Base-by-base conservation (phyloP, 2,888 invertebrate genomes). In the Microctonus brassicae region DNA sequence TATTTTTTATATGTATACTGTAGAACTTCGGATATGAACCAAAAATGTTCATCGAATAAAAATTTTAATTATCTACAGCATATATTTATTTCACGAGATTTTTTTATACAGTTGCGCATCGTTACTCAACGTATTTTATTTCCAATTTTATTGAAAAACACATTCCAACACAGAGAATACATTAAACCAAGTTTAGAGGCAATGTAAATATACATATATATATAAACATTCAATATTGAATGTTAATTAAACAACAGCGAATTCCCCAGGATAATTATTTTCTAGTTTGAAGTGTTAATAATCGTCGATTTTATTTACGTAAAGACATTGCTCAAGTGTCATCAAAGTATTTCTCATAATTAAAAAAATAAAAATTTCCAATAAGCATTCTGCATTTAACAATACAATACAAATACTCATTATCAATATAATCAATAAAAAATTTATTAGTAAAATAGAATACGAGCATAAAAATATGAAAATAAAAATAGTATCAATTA, bases 81-180 rank as follows among this genome's bases (percentile, higher is more conserved):
- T 20, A 10, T 9, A 24, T 10, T 20, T 22, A 53, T 60, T 39
- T 13, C 39, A 39, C 39, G 11, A 13, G 1, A 13, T 1, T n/a
- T n/a, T 36, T 39, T 2, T 39, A n/a, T 39, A 39, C 0, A 39
- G n/a, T n/a, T n/a, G 20, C 17, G 36, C 2, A 1, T 17, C 66
- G 29, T 57, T 33, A 26, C 20, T 13, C 17, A 1, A 9, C 33
- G 20, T 26, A 57, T 66, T 66, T 36, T 57, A 66, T 66, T 66
- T 39, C 57, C 58, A 57, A 57, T 66, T 57, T 58, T 17, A 57
- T 66, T 26, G 57, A 24, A 57, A 53, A 55, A 53, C 22, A 20
- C 22, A 22, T 22, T 53, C 17, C 20, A 24, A 24, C 20, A 2
- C 55, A 13, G n/a, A 11, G 11, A 36, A 22, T 10, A 42, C 26